These are phyloP conservation scores for human (Homo sapiens) DNA, from an alignment of 2,113 vertebrate genomes.

Conservation along the genomic window GRCh38 chr11:73718001-73718500, in stretches of 20 bases:
- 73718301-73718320: conserved; percentile 36
- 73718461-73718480: conserved; percentile 54
- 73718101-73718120: conserved; percentile 62
- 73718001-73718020: conserved; percentile 72
- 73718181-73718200: conserved; percentile 70
- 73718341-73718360: conserved; percentile 32
- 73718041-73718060: conserved; percentile 79
- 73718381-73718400: conserved; percentile 29
- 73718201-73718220: conserved; percentile 64
- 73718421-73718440: conserved; percentile 31
- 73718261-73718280: conserved; percentile 53
- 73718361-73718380: conserved; percentile 35
- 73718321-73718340: conserved; percentile 42
- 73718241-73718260: conserved; percentile 56
- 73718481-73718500: conserved; percentile 18
- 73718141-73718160: conserved; percentile 74
- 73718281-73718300: conserved; percentile 62
- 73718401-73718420: conserved; percentile 19
- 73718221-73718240: conserved; percentile 47
- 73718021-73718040: conserved; percentile 76
- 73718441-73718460: conserved; percentile 32
- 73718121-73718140: conserved; percentile 62
- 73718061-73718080: conserved; percentile 69
- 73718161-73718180: conserved; percentile 34
- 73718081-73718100: conserved; percentile 61